Conservation (phyloP, 2,797 vertebrate species). For the Bradypodion ventrale region DNA sequence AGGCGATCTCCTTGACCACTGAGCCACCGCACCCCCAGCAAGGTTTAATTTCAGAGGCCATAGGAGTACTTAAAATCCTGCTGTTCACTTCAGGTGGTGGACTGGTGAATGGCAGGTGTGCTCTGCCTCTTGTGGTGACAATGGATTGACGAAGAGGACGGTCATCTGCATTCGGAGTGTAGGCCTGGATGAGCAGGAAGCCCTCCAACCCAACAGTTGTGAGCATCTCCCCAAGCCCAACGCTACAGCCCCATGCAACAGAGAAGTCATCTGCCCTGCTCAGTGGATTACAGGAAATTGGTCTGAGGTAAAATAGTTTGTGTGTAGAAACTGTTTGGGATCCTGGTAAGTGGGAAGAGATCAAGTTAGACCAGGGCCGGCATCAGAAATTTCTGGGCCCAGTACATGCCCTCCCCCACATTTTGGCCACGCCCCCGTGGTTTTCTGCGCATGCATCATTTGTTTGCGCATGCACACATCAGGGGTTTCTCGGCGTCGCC, state of each 20-base stretch:
- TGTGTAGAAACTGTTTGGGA: accelerated
- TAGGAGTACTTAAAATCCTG: accelerated
- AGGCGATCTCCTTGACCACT: too few relatives aligned
- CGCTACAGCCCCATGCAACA: conserved; percentile 77
- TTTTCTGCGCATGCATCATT: too few relatives aligned
- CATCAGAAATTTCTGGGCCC: too few relatives aligned
- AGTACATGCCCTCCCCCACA: too few relatives aligned
- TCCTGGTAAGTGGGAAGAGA: accelerated
- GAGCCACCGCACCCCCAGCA: too few relatives aligned
- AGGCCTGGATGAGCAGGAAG: conserved; percentile 85
- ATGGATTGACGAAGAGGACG: conserved; percentile 80
- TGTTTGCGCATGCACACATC: too few relatives aligned
- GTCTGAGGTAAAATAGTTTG: conserved; percentile 83
- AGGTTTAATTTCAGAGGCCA: too few relatives aligned
- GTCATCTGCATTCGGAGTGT: conserved; percentile 90
- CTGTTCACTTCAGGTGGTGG: conserved; percentile 86
- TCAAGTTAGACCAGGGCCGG: accelerated
- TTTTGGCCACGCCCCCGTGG: too few relatives aligned
- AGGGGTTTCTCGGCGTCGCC: too few relatives aligned
- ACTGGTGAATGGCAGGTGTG: conserved; percentile 90
- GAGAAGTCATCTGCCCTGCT: conserved; percentile 82
- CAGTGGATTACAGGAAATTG: conserved; percentile 86
- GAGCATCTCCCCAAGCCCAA: conserved; percentile 81
- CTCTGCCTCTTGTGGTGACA: conserved; percentile 81
- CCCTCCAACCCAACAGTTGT: conserved; percentile 79